Conservation (phyloP, 2,888 invertebrate genomes). For the Polyommatus icarus region DNA sequence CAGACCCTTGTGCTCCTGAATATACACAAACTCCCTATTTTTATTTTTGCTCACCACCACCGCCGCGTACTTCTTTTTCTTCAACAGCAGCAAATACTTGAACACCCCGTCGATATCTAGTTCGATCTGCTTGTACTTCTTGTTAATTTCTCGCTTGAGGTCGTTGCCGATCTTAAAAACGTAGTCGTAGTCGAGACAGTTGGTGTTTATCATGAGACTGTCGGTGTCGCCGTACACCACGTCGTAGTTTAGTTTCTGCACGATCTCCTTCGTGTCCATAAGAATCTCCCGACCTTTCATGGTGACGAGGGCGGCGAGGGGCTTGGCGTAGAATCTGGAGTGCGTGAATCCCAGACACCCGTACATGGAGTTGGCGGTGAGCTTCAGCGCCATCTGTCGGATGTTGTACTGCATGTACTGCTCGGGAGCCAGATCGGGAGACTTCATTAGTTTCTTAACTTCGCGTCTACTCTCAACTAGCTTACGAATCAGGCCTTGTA, state of each 20-base stretch:
- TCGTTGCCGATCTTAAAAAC: conserved; percentile 84
- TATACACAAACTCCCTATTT: conserved; percentile 82
- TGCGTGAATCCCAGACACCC: conserved; percentile 97
- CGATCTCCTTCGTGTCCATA: conserved; percentile 94
- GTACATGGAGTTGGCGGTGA: conserved; percentile 99
- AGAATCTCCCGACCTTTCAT: conserved; percentile 95
- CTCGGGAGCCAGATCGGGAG: conserved; percentile 86
- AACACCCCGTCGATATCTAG: conserved; percentile 99
- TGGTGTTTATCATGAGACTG: conserved; percentile 99
- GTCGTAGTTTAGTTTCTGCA: conserved; percentile 93
- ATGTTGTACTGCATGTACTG: conserved; percentile 96
- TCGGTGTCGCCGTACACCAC: conserved; percentile 99
- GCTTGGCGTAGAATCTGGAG: conserved; percentile 97
- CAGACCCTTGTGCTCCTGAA: conserved; percentile 95
- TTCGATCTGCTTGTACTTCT: conserved; percentile 95
- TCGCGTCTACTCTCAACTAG: conserved; percentile 95
- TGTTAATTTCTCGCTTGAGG: conserved; percentile 96
- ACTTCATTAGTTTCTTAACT: conserved; percentile 95
- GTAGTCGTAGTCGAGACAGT: conserved; percentile 90
- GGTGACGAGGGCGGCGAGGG: conserved; percentile 97
- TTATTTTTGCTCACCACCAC: conserved; percentile 85
- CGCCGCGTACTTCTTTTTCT: conserved; percentile 99
- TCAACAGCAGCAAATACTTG: conserved; percentile 93
- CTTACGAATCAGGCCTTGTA: conserved; percentile 94
- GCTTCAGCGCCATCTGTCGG: conserved; percentile 96